A percentile compares a stretch with the other conserved stretches of the same genome.
Conservation (phyloP, 2,888 invertebrate species). For the Ferrisia virgata region DNA sequence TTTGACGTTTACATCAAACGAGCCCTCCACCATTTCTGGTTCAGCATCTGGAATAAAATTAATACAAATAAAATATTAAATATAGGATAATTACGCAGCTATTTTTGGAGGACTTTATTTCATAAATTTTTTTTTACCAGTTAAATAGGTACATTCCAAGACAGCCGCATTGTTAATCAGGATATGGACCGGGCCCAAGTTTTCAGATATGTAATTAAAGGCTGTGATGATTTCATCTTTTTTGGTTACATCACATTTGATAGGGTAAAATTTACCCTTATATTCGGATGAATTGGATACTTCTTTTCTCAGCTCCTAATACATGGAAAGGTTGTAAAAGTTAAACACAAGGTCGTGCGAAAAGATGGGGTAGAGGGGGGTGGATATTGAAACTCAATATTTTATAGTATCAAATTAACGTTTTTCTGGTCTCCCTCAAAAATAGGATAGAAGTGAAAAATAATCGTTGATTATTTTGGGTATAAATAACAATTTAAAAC, state of each 20-base stretch:
- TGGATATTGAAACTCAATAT: no score
- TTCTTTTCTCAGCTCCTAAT: not conserved
- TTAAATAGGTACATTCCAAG: not conserved
- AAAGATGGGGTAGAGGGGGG: no score
- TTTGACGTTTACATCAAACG: conserved; percentile 40
- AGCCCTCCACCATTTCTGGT: not conserved
- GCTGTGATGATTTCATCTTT: not conserved
- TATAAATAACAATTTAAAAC: no score
- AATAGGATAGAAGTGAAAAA: no score
- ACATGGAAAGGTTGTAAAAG: not conserved
- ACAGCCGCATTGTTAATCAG: conserved; percentile 11
- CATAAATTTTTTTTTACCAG: not conserved
- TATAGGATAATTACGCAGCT: no score
- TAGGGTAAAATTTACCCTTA: conserved; percentile 21
- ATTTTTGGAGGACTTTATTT: no score
- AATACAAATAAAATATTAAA: not conserved
- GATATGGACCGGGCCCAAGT: not conserved
- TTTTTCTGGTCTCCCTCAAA: no score
- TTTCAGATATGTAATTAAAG: not conserved
- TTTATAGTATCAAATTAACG: no score
- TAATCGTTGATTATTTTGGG: no score
- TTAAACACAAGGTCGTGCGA: not conserved
- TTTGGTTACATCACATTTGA: conserved; percentile 13
- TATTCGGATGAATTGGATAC: not conserved
- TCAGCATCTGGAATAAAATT: not conserved